A percentile compares a stretch with the other conserved stretches of the same genome.
Evolutionary conservation across 1,140 invertebrate species (phyloP).

Genomic region (Lasaia peninsularis): DNA sequence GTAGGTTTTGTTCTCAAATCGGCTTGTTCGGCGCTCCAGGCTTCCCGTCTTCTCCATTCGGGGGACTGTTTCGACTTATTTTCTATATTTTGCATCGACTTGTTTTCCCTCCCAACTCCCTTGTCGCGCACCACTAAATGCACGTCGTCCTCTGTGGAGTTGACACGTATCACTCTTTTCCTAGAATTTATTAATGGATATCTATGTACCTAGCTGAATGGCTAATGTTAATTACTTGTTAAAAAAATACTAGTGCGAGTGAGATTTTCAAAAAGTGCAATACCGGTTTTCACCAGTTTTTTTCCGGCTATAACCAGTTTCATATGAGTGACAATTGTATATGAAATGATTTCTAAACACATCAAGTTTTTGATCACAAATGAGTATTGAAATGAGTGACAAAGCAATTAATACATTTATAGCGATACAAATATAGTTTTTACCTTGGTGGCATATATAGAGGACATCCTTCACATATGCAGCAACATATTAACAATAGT

Average conservation of each 20-base stretch:
- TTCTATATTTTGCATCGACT: slow-evolving; percentile 81
- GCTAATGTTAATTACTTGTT: slow-evolving; percentile 35
- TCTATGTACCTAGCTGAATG: slow-evolving; percentile 72
- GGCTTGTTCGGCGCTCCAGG: slow-evolving; percentile 86
- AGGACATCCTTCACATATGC: slow-evolving; percentile 88
- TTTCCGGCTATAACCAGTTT: not conserved
- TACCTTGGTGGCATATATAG: slow-evolving; percentile 86
- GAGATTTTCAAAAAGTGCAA: not conserved
- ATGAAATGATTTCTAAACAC: not conserved
- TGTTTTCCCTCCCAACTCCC: slow-evolving; percentile 82
- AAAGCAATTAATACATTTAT: slow-evolving; percentile 15
- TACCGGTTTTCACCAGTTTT: not conserved
- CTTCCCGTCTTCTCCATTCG: slow-evolving; percentile 85
- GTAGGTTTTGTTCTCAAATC: slow-evolving; percentile 80
- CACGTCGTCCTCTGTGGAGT: slow-evolving; percentile 85
- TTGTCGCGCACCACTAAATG: slow-evolving; percentile 82
- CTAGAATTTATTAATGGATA: slow-evolving; percentile 79
- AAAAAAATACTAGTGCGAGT: not conserved
- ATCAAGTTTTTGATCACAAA: not conserved
- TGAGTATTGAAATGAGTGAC: not conserved
- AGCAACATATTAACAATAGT: slow-evolving; percentile 85
- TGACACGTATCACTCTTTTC: slow-evolving; percentile 85
- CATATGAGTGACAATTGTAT: not conserved
- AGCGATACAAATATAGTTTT: slow-evolving; percentile 31
- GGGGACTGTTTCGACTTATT: slow-evolving; percentile 82